A percentile compares a stretch with the other conserved stretches of the same genome.
These are phyloP conservation scores for Xerus inauris DNA, from an alignment of 2,113 vertebrate genomes.

Conservation along the genomic window DNA sequence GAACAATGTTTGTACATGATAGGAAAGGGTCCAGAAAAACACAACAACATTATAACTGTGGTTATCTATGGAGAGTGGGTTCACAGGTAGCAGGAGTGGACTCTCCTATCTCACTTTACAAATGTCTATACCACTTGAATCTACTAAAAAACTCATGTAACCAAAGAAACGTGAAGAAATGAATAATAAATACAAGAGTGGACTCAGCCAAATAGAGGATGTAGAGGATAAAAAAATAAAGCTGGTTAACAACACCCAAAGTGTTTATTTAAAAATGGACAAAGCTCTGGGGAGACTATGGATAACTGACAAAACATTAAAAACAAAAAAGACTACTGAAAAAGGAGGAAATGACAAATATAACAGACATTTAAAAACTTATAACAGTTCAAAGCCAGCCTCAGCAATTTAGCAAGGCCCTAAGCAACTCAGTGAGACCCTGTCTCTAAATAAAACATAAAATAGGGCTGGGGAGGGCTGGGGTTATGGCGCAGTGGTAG, in stretches of 20 bases:
- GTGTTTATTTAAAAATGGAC: neutral
- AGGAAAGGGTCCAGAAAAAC: neutral
- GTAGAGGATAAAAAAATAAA: neutral
- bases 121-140: neutral
- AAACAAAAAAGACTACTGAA: neutral
- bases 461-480: too few species aligned
- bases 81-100: neutral
- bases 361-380: neutral
- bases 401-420: too few species aligned
- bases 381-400: too few species aligned
- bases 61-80: neutral
- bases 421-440: too few species aligned
- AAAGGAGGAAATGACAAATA: slow-evolving; percentile 21
- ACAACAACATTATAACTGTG: neutral
- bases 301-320: neutral
- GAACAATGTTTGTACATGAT: neutral
- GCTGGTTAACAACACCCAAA: slow-evolving; percentile 15
- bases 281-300: neutral
- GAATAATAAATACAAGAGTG: neutral
- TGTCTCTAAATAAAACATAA: too few species aligned
- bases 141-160: neutral
- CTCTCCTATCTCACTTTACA: neutral
- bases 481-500: too few species aligned
- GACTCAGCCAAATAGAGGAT: neutral
- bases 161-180: neutral